phyloP scores from a whole-genome alignment of 2,797 vertebrate genomes.

The Garrulus glandarius region DNA sequence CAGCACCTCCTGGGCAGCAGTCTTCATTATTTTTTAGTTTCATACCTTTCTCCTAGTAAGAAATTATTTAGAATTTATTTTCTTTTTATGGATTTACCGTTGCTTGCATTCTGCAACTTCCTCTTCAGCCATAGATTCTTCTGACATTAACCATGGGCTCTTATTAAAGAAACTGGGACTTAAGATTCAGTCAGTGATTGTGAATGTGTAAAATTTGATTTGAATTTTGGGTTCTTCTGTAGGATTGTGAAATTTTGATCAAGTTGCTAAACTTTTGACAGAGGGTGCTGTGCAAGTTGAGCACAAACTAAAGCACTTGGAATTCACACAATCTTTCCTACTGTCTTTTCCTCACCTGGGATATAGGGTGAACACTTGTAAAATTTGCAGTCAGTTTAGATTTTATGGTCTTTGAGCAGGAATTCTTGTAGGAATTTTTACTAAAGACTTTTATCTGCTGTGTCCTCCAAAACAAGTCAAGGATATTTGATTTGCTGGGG shows the following conservation, averaged over 20 bases:
- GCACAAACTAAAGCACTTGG: neutral
- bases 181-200: neutral
- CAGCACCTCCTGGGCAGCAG: neutral
- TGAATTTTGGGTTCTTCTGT: neutral
- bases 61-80: neutral
- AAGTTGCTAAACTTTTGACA: neutral
- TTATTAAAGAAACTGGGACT: neutral
- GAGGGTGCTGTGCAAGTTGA: neutral
- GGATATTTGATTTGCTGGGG: neutral
- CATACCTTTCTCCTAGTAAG: neutral
- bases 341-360: neutral
- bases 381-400: neutral
- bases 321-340: neutral
- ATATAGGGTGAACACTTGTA: neutral
- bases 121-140: neutral
- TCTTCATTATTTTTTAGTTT: neutral
- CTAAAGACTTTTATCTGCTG: neutral
- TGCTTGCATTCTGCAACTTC: neutral
- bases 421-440: neutral
- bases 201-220: neutral
- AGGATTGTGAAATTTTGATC: neutral
- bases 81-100: neutral
- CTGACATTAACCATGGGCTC: neutral
- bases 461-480: neutral
- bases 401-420: neutral